Evolutionary conservation across 2,113 vertebrate genomes (phyloP), one percentile per base, ranked within the genome.

Genomic region (Rhagologus leucostigma): DNA sequence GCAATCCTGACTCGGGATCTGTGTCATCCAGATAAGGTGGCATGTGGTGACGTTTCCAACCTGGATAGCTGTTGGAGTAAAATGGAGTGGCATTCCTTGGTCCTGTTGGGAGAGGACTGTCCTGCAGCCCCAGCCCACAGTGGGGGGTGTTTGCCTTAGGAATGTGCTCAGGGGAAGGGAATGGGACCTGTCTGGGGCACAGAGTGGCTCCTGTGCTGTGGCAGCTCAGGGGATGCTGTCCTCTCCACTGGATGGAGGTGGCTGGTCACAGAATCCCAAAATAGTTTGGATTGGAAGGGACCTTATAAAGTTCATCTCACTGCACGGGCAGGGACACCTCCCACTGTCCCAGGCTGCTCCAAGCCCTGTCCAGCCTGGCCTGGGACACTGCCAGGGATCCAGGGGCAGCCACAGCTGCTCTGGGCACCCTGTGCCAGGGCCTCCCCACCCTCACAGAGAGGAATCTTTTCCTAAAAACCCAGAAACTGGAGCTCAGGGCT

Each of bases 261-360:
- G 33, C 27, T 30, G n/a, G 12, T 23, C 55, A 27, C 16, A 47
- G 46, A 60, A 60, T 18, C 39, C 20, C 37, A 10, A 17, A 30
- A 1, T 1, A 4, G 6, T 53, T 53, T 46, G 53, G 46, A 2
- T 10, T 53, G 69, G 69, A 10, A 68, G 29, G 23, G 11, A 12
- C 11, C 7, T 39, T 59, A 16, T 12, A 12, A 21, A 68, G 19
- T 52, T 29, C 68, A 44, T 23, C 52, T 5, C 3, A 10, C 35
- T 4, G 46, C 23, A 3, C 11, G 24, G 15, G 46, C 39, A 39
- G 29, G 60, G 53, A 30, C 39, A 67, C 6, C 53, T 59, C 0
- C 16, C 52, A 2, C 5, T 7, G 0, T 23, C 27, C 57, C 68
- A 59, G 37, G 12, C 0, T 11, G 35, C 52, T 73, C 49, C 29